Percentiles rank a stretch among this genome's conserved stretches.
Evolutionary conservation across 2,113 vertebrate species (phyloP).

Genomic region (Bubo bubo): DNA sequence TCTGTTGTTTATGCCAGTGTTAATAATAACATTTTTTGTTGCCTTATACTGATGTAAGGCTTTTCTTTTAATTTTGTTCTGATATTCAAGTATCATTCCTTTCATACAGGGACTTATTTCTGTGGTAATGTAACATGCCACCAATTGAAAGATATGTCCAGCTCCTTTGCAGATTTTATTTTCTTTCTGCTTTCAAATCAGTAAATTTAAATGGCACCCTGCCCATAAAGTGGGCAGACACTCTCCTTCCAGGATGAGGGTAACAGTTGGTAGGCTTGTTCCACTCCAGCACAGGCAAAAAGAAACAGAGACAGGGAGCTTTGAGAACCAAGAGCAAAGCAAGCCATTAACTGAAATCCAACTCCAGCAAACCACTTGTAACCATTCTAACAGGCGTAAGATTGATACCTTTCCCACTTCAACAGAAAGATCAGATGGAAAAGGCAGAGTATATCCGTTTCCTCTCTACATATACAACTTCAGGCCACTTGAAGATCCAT

Average conservation of each 20-base stretch:
- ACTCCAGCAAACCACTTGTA: neutral
- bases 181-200: neutral
- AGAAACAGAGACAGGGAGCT: neutral
- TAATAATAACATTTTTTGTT: neutral
- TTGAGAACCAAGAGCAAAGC: conserved; percentile 29
- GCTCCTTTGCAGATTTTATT: neutral
- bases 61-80: neutral
- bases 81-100: neutral
- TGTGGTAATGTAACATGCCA: neutral
- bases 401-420: conserved; percentile 64
- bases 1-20: neutral
- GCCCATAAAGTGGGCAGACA: neutral
- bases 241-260: neutral
- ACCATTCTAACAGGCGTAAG: conserved; percentile 34
- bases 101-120: neutral
- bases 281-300: neutral
- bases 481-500: conserved; percentile 7
- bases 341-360: conserved; percentile 60
- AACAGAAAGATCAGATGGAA: conserved; percentile 48
- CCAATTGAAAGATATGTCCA: neutral
- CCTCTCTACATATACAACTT: conserved; percentile 24
- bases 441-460: conserved; percentile 41
- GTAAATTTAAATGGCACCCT: neutral
- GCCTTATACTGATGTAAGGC: neutral
- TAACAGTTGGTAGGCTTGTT: conserved; percentile 9